Conservation (phyloP, 2,113 vertebrate genomes). For the Chamaea fasciata region DNA sequence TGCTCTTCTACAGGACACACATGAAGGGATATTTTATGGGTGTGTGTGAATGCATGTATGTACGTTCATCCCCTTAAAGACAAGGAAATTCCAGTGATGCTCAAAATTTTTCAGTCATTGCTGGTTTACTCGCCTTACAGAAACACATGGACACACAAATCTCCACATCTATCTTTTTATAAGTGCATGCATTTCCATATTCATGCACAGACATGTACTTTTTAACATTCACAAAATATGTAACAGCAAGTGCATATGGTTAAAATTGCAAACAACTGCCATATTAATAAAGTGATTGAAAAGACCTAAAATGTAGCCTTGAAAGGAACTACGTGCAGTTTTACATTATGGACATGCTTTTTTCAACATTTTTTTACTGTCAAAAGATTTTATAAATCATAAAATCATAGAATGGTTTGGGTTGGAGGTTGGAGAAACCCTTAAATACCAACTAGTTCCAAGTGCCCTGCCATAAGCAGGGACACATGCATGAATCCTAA, state of each 20-base stretch:
- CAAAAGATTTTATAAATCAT: slow-evolving; percentile 13
- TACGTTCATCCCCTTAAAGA: background rate
- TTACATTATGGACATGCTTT: slow-evolving; percentile 10
- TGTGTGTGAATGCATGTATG: fast-evolving
- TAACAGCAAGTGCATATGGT: background rate
- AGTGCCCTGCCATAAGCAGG: background rate
- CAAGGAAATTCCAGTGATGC: background rate
- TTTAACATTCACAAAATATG: background rate
- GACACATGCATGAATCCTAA: background rate
- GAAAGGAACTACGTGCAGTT: background rate
- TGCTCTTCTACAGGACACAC: background rate
- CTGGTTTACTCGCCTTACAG: background rate
- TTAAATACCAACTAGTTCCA: background rate
- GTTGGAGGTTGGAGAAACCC: background rate
- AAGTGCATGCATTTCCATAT: background rate
- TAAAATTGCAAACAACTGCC: background rate
- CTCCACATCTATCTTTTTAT: background rate
- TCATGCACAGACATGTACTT: background rate
- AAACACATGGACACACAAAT: background rate
- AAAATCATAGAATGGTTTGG: background rate
- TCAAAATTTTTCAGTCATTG: background rate
- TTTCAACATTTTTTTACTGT: background rate
- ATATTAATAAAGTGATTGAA: background rate
- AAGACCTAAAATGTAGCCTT: background rate
- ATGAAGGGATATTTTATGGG: background rate